Percentiles rank a stretch among this genome's conserved stretches.
phyloP scores from a whole-genome alignment of 2,888 invertebrate species.

The Lasioglossum leucozonium region DNA sequence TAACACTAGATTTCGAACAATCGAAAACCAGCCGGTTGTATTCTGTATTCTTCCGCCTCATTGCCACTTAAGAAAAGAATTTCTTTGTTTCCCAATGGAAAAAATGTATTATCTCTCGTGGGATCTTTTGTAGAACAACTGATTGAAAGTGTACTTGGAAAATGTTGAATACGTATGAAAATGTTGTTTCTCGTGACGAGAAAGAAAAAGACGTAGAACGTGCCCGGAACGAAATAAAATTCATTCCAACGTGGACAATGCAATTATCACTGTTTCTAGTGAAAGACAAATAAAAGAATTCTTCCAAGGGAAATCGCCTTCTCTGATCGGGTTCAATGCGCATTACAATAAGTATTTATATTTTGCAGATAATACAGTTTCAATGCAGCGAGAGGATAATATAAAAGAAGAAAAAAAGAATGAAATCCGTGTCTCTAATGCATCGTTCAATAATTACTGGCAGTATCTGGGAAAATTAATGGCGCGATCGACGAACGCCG shows the following conservation, averaged over 20 bases:
- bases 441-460: background rate
- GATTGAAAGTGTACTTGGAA: too few relatives aligned
- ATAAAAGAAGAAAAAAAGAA: background rate
- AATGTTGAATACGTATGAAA: too few relatives aligned
- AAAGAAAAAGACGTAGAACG: too few relatives aligned
- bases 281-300: too few relatives aligned
- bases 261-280: too few relatives aligned
- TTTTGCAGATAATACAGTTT: background rate
- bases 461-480: conserved; percentile 1
- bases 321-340: background rate
- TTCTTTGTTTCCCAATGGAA: background rate
- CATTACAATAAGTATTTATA: background rate
- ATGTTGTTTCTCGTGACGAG: too few relatives aligned
- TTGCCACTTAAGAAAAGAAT: background rate
- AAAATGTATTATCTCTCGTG: background rate
- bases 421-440: background rate
- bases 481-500: background rate
- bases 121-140: background rate
- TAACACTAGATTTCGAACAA: background rate
- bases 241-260: too few relatives aligned
- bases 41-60: background rate
- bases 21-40: background rate
- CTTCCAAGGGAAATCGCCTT: background rate
- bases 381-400: background rate
- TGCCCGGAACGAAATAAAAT: too few relatives aligned